Conservation (phyloP, 2,797 vertebrate species). For the Enteromius fasciolatus region DNA sequence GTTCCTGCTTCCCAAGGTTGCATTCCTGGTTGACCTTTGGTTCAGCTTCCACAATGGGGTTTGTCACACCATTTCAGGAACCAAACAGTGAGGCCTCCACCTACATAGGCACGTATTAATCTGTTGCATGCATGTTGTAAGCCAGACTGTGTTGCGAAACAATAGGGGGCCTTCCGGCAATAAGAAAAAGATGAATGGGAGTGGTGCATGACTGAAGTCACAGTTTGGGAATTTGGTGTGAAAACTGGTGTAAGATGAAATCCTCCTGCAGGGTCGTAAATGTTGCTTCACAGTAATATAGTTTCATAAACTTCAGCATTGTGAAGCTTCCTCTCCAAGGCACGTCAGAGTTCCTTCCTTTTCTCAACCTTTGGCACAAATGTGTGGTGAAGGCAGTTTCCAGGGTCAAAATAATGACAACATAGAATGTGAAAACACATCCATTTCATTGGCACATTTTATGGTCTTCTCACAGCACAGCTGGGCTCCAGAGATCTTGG, state of each 20-base stretch:
- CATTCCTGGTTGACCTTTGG: constrained; percentile 60
- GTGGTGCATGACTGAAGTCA: neutral
- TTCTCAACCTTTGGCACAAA: neutral
- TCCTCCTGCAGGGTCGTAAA: constrained; percentile 45
- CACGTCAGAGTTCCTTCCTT: constrained; percentile 50
- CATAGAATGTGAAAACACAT: neutral
- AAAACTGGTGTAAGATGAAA: constrained; percentile 29
- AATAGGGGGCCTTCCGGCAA: constrained; percentile 57
- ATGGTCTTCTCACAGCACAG: neutral
- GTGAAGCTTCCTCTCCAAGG: constrained; percentile 25
- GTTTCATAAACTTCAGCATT: constrained; percentile 26
- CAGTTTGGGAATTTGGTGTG: constrained; percentile 54
- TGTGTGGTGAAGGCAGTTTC: neutral
- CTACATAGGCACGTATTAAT: constrained; percentile 53
- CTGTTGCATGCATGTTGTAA: constrained; percentile 46
- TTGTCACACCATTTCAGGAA: constrained; percentile 60
- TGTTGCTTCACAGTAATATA: constrained; percentile 48
- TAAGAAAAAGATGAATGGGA: constrained; percentile 5
- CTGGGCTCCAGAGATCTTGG: neutral
- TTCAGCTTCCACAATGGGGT: constrained; percentile 48
- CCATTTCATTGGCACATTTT: neutral
- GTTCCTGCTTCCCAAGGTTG: constrained; percentile 47
- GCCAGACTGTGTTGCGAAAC: constrained; percentile 48
- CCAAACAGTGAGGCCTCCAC: constrained; percentile 44
- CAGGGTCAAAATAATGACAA: neutral